Percentiles rank a stretch among this genome's conserved stretches.
These are phyloP conservation scores for Notoglanidium macrostoma DNA, from an alignment of 2,797 vertebrate species.

Conservation along the genomic window DNA sequence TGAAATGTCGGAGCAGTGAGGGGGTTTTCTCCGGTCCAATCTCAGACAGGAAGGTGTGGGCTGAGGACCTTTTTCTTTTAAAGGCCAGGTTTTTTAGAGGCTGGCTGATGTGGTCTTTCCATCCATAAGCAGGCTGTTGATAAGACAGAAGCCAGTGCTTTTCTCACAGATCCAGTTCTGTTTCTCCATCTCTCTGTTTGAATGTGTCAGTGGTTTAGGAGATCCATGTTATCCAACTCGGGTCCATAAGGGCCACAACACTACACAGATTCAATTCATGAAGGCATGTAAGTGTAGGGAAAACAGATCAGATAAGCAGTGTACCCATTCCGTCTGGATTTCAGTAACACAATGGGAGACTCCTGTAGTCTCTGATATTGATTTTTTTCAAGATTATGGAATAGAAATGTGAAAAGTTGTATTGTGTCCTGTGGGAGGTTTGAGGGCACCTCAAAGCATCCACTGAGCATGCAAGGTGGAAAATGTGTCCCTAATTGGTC, in stretches of 20 bases:
- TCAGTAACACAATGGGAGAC: neutral
- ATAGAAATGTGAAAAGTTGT: constrained; percentile 20
- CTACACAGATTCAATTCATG: neutral
- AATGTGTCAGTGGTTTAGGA: neutral
- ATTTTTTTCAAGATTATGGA: constrained; percentile 16
- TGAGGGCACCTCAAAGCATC: neutral
- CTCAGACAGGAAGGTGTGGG: constrained; percentile 55
- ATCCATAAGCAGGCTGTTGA: constrained; percentile 63
- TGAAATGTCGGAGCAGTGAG: constrained; percentile 36
- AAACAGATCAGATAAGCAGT: neutral
- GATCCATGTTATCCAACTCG: neutral
- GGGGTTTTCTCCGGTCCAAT: constrained; percentile 45
- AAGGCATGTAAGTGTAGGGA: neutral
- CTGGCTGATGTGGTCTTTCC: constrained; percentile 68
- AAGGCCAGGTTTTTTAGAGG: constrained; percentile 50
- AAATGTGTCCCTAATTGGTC: constrained; percentile 33
- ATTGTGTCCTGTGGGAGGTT: constrained; percentile 19
- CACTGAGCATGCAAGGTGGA: constrained; percentile 14
- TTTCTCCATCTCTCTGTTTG: constrained; percentile 9
- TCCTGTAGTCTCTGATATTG: constrained; percentile 1
- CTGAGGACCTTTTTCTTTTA: constrained; percentile 42
- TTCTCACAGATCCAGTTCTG: constrained; percentile 7
- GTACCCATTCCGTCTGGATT: neutral
- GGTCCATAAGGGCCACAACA: neutral
- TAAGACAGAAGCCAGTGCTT: constrained; percentile 55